A percentile compares a stretch with the other conserved stretches of the same genome.
Evolutionary conservation across 2,797 vertebrate species (phyloP).

Genomic region (Zenarchopterus dispar): DNA sequence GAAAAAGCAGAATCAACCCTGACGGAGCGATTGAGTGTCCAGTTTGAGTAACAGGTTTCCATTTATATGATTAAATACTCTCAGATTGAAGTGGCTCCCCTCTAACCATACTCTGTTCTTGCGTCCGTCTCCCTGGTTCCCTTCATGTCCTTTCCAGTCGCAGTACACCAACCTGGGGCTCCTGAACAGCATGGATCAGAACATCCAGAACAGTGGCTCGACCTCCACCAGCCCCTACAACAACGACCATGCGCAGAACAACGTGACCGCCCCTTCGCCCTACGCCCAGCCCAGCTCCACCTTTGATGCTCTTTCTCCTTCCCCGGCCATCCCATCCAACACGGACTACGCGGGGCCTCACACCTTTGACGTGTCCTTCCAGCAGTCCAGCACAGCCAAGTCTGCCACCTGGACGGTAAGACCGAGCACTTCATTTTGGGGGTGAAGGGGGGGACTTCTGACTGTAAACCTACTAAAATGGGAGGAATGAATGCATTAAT

Average conservation of each 20-base stretch:
- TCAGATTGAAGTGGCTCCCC: neutral
- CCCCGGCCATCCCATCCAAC: slow-evolving; percentile 98
- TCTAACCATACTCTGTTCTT: slow-evolving; percentile 16
- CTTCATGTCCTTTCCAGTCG: slow-evolving; percentile 55
- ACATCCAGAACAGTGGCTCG: slow-evolving; percentile 95
- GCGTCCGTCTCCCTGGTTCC: neutral
- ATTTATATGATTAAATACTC: neutral
- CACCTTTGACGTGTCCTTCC: slow-evolving; percentile 98
- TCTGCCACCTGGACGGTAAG: slow-evolving; percentile 99
- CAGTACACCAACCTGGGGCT: slow-evolving; percentile 99
- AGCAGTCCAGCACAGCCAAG: slow-evolving; percentile 98
- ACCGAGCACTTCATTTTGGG: neutral
- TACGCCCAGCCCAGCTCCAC: slow-evolving; percentile 99
- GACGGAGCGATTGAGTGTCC: neutral
- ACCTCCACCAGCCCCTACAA: slow-evolving; percentile 98
- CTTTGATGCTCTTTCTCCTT: slow-evolving; percentile 95
- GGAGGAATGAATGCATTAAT: too few relatives aligned
- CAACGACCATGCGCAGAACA: slow-evolving; percentile 95
- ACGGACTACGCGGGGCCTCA: slow-evolving; percentile 98
- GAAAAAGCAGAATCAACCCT: too few relatives aligned
- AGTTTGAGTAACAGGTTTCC: too few relatives aligned
- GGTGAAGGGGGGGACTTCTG: too few relatives aligned
- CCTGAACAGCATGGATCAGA: slow-evolving; percentile 95
- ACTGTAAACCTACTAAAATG: too few relatives aligned
- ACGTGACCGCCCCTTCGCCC: slow-evolving; percentile 93